Evolutionary conservation across 1,140 invertebrate species (phyloP).

Genomic region (Brachionus manjavacas): DNA sequence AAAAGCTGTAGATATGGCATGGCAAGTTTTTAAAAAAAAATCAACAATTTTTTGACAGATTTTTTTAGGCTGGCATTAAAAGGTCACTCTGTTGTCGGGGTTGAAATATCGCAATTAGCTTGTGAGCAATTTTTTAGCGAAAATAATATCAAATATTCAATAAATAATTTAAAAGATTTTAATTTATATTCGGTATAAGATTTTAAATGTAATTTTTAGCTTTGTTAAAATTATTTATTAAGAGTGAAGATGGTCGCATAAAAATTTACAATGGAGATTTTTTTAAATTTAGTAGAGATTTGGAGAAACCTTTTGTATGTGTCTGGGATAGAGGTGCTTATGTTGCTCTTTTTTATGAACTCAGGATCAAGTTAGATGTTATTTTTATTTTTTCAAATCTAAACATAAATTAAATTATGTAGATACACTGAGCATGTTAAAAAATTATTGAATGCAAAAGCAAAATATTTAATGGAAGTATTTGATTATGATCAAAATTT

Average conservation of each 20-base stretch:
- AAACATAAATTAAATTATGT: background rate
- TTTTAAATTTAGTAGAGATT: conserved; percentile 26
- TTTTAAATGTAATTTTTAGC: background rate
- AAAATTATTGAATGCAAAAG: background rate
- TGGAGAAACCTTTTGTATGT: conserved; percentile 5
- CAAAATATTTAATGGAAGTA: conserved; percentile 17
- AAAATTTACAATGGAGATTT: conserved; percentile 30
- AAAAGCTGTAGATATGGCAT: conserved; percentile 33
- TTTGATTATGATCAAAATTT: conserved; percentile 19
- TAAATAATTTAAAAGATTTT: background rate
- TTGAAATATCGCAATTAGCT: conserved; percentile 13
- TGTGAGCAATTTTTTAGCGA: conserved; percentile 29
- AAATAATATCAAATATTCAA: conserved; percentile 3
- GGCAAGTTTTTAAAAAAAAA: background rate
- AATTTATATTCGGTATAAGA: background rate
- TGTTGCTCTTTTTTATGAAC: background rate
- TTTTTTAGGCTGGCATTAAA: background rate
- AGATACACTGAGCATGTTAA: background rate
- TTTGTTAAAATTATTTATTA: background rate
- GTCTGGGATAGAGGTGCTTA: conserved; percentile 37
- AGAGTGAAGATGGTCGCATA: conserved; percentile 3
- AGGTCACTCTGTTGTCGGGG: background rate
- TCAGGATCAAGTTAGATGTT: background rate
- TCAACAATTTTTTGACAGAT: background rate
- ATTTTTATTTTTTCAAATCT: background rate